Evolutionary conservation across 2,888 invertebrate genomes (phyloP), one percentile per base, ranked within the genome.

Genomic region (Drosophila diplacantha): DNA sequence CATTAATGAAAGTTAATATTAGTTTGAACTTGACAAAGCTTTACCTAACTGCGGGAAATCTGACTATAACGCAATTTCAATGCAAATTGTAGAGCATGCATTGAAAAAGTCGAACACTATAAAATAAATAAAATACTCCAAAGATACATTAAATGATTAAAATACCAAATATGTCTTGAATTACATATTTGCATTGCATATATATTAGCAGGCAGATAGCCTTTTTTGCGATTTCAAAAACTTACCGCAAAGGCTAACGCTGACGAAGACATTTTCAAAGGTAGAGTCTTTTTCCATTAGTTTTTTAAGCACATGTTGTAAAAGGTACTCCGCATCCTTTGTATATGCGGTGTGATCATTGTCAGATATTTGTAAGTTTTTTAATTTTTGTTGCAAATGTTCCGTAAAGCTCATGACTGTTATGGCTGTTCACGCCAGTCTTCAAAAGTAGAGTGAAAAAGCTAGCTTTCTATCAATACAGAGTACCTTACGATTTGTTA

Each of bases 211-310:
- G 26, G 5, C 6, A 11, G 2, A 29, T 6, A 1, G 3, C 29
- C 9, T 24, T 24, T 29, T 29, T 29, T 29, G 4, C 29, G 29
- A 4, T 11, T 29, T 11, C 32, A n/a, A 16, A 35, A 35, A 20
- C 39, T 39, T 22, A 53, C 32, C 53, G 5, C 9, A 14, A 32
- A 53, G 43, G 7, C 32, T 34, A 11, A 53, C 32, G 12, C 38
- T 31, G 4, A 7, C 18, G 22, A 56, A 54, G n/a, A 18, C 20
- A 3, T n/a, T 14, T 11, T 4, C 8, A 20, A 39, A 24, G 8
- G 2, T 24, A 9, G 3, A 4, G 12, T 44, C 31, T 3, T 14
- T 16, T 16, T 7, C 2, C 22, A 5, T 44, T 3, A 53, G 53
- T 18, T 53, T 6, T 16, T n/a, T 9, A 14, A 53, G 3, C 4